phyloP scores from a whole-genome alignment of 2,113 vertebrate species.

The Gymnogyps californianus region DNA sequence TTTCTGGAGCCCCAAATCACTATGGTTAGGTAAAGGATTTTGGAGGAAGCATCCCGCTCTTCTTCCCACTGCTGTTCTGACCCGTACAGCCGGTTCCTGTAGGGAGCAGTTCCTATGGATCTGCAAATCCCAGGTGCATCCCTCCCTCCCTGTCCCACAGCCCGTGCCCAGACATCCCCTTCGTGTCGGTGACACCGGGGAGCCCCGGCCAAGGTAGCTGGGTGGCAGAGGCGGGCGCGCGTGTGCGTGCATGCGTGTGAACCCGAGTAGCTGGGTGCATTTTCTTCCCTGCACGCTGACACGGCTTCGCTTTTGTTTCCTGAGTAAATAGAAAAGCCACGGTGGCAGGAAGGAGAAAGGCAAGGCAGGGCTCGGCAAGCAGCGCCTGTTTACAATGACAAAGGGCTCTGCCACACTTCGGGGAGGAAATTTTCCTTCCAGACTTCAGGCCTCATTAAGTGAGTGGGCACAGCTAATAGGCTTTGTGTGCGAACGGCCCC shows the following conservation, averaged over 20 bases:
- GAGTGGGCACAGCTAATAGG: conserved; percentile 90
- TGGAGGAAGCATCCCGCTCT: background rate
- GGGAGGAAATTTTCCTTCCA: conserved; percentile 85
- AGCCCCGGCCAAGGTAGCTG: background rate
- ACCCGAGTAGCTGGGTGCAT: background rate
- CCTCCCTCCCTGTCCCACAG: fast-evolving
- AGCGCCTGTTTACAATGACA: conserved; percentile 90
- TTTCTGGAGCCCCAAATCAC: background rate
- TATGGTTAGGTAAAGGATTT: fast-evolving
- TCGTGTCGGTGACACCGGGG: fast-evolving
- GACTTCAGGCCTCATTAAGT: conserved; percentile 86
- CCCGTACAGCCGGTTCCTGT: fast-evolving
- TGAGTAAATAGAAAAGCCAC: conserved; percentile 72
- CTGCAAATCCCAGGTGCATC: background rate
- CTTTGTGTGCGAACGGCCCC: conserved; percentile 78
- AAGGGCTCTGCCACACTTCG: conserved; percentile 89
- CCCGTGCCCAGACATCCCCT: background rate
- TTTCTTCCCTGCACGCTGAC: conserved; percentile 5
- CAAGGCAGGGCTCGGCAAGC: conserved; percentile 80
- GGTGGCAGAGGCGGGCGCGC: background rate
- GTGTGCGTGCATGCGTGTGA: background rate
- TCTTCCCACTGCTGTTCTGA: background rate
- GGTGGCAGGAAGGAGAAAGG: conserved; percentile 51
- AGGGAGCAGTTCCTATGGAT: fast-evolving
- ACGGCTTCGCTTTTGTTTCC: conserved; percentile 66